phyloP scores from a whole-genome alignment of 2,797 vertebrate species.

The Enteromius argenteus region DNA sequence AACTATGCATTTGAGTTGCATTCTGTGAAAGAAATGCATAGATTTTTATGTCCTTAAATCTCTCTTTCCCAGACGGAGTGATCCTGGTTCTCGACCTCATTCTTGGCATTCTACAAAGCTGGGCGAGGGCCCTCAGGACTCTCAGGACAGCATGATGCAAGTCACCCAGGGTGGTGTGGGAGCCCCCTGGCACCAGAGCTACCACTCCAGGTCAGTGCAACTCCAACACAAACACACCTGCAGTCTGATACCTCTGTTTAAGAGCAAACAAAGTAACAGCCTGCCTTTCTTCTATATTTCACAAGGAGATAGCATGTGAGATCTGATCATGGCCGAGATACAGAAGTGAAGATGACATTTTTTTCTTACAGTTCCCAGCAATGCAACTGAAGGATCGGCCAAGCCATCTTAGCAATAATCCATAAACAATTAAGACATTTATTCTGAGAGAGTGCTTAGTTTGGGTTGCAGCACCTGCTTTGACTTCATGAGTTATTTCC shows the following conservation, averaged over 20 bases:
- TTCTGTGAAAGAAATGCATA: background rate
- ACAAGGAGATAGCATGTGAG: background rate
- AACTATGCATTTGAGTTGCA: background rate
- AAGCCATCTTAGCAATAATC: background rate
- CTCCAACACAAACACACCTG: conserved; percentile 12
- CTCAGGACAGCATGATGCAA: conserved; percentile 86
- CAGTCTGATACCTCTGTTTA: background rate
- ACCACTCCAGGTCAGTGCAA: conserved; percentile 87
- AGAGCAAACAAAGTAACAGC: background rate
- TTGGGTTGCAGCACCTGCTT: background rate
- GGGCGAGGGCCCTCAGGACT: conserved; percentile 76
- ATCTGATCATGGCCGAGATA: background rate
- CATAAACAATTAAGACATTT: conserved; percentile 33
- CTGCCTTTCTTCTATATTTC: background rate
- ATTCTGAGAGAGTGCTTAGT: conserved; percentile 10
- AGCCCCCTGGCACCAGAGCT: conserved; percentile 87
- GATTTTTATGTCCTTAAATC: background rate
- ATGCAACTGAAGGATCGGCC: background rate
- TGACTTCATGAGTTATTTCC: conserved; percentile 3
- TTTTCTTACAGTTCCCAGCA: background rate
- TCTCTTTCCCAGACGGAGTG: conserved; percentile 80
- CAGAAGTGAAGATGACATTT: conserved; percentile 14
- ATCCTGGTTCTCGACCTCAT: conserved; percentile 85
- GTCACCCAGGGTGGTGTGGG: conserved; percentile 86
- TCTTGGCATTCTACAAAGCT: conserved; percentile 94